Evolutionary conservation across 2,888 invertebrate species (phyloP).

Genomic region (Siphlonurus alternatus): DNA sequence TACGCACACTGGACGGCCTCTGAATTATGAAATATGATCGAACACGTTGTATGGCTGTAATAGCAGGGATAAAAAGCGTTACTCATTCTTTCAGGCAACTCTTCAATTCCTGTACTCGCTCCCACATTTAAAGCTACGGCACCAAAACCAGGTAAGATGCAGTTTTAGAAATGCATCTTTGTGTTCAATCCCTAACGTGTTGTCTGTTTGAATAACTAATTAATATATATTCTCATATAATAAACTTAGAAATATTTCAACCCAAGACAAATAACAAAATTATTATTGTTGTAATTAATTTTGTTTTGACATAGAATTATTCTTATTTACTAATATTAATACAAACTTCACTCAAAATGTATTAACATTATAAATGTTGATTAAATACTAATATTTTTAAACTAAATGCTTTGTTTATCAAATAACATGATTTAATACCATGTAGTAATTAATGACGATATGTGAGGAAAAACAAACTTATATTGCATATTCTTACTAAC

Average conservation of each 20-base stretch:
- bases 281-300: background rate
- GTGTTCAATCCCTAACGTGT: too few relatives aligned
- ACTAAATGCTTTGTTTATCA: too few relatives aligned
- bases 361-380: too few relatives aligned
- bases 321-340: background rate
- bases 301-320: background rate
- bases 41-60: too few relatives aligned
- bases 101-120: conserved; percentile 42
- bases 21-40: too few relatives aligned
- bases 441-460: too few relatives aligned
- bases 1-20: too few relatives aligned
- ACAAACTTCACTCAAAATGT: background rate
- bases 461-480: too few relatives aligned
- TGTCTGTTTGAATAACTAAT: background rate
- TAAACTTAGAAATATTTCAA: background rate
- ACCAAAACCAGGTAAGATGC: conserved; percentile 45
- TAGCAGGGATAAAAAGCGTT: too few relatives aligned
- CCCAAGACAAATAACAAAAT: background rate
- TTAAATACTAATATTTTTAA: too few relatives aligned
- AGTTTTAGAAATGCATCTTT: background rate
- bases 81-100: conserved; percentile 38
- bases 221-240: background rate
- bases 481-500: too few relatives aligned
- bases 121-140: conserved; percentile 73
- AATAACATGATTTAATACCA: too few relatives aligned